A percentile compares a stretch with the other conserved stretches of the same genome.
Evolutionary conservation across 2,113 vertebrate species (phyloP).

Genomic region (Chauna torquata): DNA sequence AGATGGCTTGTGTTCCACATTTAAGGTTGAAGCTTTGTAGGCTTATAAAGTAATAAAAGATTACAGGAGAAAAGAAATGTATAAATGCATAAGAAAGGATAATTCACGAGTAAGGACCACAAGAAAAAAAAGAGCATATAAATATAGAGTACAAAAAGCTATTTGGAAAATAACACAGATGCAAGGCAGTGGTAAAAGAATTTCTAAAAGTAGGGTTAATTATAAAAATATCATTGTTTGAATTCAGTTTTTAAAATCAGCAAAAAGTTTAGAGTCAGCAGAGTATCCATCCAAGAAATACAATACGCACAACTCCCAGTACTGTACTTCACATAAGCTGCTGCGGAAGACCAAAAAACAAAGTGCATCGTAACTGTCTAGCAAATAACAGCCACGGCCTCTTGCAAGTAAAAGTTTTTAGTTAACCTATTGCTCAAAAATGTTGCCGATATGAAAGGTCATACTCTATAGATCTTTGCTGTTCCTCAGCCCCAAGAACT

Average conservation of each 20-base stretch:
- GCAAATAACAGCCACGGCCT: neutral
- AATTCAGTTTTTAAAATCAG: neutral
- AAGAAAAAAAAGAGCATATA: too few relatives aligned
- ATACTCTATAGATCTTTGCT: neutral
- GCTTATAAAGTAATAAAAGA: neutral
- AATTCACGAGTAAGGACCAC: neutral
- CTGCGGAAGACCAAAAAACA: neutral
- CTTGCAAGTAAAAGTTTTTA: neutral
- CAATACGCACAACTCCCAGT: neutral
- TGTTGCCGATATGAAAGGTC: neutral
- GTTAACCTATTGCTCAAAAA: neutral
- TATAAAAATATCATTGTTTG: neutral
- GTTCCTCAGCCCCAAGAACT: neutral
- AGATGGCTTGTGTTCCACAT: neutral
- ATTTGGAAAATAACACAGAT: neutral
- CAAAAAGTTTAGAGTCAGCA: neutral
- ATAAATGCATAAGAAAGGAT: neutral
- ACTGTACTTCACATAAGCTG: rapidly evolving
- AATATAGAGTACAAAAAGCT: neutral
- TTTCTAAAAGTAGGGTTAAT: neutral
- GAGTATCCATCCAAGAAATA: neutral
- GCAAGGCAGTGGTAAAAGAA: neutral
- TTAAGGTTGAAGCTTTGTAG: neutral
- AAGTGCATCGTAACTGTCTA: neutral
- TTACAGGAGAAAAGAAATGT: neutral